These are phyloP conservation scores for Globodera ellingtonae DNA, from an alignment of 1,140 invertebrate species.

Conservation along the genomic window DNA sequence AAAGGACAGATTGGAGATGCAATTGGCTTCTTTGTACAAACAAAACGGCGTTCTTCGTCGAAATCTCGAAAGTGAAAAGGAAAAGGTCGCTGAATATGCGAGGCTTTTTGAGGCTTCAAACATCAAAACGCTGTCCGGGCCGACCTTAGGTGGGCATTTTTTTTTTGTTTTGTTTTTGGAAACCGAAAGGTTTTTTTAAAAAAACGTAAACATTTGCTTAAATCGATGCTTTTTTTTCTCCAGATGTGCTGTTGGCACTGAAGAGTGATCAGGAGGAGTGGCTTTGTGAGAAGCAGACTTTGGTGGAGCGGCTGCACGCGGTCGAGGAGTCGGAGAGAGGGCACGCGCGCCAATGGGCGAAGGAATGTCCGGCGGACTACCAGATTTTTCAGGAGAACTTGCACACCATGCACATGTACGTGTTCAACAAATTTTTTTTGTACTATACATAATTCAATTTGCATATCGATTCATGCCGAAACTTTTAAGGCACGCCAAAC, in stretches of 20 bases:
- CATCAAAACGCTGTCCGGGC: constrained; percentile 19
- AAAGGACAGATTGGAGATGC: constrained; percentile 20
- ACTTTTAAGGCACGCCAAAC: constrained; percentile 28
- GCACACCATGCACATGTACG: constrained; percentile 15
- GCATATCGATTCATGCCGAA: background rate
- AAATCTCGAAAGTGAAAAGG: constrained; percentile 5
- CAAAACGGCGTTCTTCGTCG: constrained; percentile 14
- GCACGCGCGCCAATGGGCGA: constrained; percentile 2
- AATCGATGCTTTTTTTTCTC: background rate
- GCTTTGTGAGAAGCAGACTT: constrained; percentile 6
- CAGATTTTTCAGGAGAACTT: constrained; percentile 26
- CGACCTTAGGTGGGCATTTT: constrained; percentile 27
- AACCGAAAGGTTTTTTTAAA: too few relatives aligned
- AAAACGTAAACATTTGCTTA: background rate
- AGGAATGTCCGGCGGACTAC: constrained; percentile 10
- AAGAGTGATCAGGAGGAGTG: background rate
- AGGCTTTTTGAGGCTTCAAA: background rate
- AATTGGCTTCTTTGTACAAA: constrained; percentile 20
- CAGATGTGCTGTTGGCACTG: background rate
- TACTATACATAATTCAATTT: background rate
- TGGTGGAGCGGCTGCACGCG: constrained; percentile 4
- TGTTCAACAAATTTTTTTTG: constrained; percentile 18
- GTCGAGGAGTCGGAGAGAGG: constrained; percentile 11
- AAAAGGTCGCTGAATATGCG: constrained; percentile 23
- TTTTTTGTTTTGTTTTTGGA: background rate